Base-by-base conservation (phyloP, 2,888 invertebrate species). In the Cheilosia grossa region DNA sequence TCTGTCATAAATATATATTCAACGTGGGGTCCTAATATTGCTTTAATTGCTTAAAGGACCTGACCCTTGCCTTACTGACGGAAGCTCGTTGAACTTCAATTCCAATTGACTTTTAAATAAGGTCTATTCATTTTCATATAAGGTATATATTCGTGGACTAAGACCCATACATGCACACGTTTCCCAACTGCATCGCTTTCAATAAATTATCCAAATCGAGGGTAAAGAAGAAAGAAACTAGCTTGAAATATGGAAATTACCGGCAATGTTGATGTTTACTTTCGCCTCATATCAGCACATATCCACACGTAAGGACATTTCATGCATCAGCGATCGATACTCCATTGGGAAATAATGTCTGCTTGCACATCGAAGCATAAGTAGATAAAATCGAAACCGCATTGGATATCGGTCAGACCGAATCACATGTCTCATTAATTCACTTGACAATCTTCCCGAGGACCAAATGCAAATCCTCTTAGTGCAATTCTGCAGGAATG, bases 301-400 rank as follows among this genome's bases (percentile, higher is more conserved):
- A 24, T 13, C 13, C 37, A 13, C 13, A 13, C 4, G n/a, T 44
- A 13, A 13, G 13, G 19, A 10, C 17, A n/a, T 3, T 7, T 44
- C 10, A 27, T 30, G 61, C 61, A 61, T 7, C 27, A 63, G 19
- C 19, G 13, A 33, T 44, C 33, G 63, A 63, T 63, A 33, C 13
- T 4, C 13, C 19, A 33, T 63, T 59, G 15, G 15, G 3, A 17
- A 63, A 33, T 66, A 40, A 17, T 17, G 13, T 37, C 40, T 53
- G 24, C 44, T 17, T 24, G 24, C 53, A 21, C 53, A 66, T 17
- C 30, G 30, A 56, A 44, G 42, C 19, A 19, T 44, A 27, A 27
- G 6, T 6, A 44, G 21, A 44, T 42, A 47, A 44, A 24, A 21
- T 33, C 13, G 5, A 47, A 63, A n/a, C 2, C 24, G 9, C 21